Evolutionary conservation across 1,140 invertebrate genomes (phyloP).

Genomic region (Brachionus paranguensis): DNA sequence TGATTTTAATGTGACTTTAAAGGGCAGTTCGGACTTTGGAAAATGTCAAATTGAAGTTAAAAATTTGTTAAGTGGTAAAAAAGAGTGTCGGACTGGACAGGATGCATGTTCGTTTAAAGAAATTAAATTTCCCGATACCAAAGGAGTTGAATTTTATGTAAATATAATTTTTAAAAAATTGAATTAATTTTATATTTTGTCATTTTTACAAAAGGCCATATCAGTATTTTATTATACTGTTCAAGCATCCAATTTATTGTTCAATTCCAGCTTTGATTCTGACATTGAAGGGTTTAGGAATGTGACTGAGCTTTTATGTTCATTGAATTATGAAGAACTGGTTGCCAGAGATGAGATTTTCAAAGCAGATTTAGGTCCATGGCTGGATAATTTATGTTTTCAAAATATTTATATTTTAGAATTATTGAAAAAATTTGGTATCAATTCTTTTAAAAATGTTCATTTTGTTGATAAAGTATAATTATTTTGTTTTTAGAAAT

Average conservation of each 20-base stretch:
- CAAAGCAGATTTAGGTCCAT: background rate
- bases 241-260: background rate
- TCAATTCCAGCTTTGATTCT: background rate
- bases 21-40: background rate
- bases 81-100: background rate
- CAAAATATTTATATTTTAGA: background rate
- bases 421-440: background rate
- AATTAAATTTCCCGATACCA: background rate
- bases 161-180: background rate
- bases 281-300: background rate
- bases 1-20: background rate
- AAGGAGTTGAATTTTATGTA: constrained; percentile 7
- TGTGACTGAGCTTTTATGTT: background rate
- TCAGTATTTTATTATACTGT: constrained; percentile 12
- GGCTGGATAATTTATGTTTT: background rate
- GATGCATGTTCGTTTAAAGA: constrained; percentile 4
- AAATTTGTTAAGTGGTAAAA: background rate
- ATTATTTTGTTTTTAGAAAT: background rate
- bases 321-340: background rate
- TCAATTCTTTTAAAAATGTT: background rate
- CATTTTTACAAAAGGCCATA: background rate
- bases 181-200: background rate
- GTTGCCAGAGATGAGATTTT: background rate
- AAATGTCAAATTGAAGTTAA: background rate
- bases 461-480: constrained; percentile 19